Conservation (phyloP, 1,140 invertebrate genomes). For the Solenopsis invicta region DNA sequence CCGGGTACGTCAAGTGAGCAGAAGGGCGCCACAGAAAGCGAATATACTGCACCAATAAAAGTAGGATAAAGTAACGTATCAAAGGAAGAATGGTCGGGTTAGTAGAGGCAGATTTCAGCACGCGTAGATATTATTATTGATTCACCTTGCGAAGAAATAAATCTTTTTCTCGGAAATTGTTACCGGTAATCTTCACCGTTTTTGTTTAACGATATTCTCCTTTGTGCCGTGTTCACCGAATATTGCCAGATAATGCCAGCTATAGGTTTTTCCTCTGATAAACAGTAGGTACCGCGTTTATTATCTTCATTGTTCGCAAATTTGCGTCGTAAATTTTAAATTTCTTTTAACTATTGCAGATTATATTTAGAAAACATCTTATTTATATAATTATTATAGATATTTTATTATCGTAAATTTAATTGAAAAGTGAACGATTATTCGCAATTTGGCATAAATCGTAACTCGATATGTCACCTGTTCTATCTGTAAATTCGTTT, state of each 20-base stretch:
- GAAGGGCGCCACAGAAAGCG: slow-evolving; percentile 23
- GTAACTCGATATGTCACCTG: not conserved
- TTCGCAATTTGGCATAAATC: not conserved
- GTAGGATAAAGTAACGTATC: slow-evolving; percentile 41
- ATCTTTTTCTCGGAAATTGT: slow-evolving; percentile 33
- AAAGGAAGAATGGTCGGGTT: slow-evolving; percentile 26
- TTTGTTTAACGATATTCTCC: slow-evolving; percentile 34
- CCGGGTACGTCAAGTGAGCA: not conserved
- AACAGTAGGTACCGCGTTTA: not conserved
- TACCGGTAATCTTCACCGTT: slow-evolving; percentile 22
- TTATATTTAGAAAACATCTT: not conserved
- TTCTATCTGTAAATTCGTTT: not conserved
- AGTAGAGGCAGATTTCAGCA: slow-evolving; percentile 28
- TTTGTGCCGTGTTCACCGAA: slow-evolving; percentile 9
- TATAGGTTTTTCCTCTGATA: not conserved
- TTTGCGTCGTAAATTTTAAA: not conserved
- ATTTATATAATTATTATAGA: not conserved
- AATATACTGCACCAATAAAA: slow-evolving; percentile 41
- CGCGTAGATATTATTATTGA: slow-evolving; percentile 54
- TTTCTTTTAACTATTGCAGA: not conserved
- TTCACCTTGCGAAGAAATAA: slow-evolving; percentile 35
- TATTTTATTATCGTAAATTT: not conserved
- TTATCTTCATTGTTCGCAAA: not conserved
- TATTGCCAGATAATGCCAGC: not conserved
- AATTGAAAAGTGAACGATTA: not conserved